phyloP scores from a whole-genome alignment of 2,888 invertebrate genomes.

The Steinernema hermaphroditum region DNA sequence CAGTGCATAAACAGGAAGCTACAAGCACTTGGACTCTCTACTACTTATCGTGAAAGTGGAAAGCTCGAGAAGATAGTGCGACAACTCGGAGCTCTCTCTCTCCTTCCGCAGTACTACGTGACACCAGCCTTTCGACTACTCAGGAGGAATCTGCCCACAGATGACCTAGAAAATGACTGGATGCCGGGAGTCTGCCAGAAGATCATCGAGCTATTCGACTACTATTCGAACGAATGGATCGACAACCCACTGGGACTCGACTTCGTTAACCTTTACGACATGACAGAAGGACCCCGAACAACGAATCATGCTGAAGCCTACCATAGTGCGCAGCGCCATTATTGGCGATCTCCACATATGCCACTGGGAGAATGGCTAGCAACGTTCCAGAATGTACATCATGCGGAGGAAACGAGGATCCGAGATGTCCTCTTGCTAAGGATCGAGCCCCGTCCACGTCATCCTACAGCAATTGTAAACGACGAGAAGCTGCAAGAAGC shows the following conservation, averaged over 20 bases:
- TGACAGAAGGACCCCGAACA: not conserved
- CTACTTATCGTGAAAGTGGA: not conserved
- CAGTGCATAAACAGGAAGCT: not conserved
- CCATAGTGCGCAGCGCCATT: not conserved
- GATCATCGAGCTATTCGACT: not conserved
- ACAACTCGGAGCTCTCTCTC: not conserved
- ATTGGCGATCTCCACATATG: not conserved
- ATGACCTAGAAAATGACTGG: not conserved
- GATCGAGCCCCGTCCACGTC: too few species aligned
- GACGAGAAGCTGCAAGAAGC: too few species aligned
- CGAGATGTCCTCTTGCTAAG: not conserved
- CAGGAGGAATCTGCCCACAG: not conserved
- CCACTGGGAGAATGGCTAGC: not conserved
- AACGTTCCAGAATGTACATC: not conserved
- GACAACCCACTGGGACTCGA: not conserved
- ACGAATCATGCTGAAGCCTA: not conserved
- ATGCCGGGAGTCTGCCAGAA: not conserved
- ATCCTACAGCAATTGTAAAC: too few species aligned
- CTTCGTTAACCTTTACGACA: not conserved
- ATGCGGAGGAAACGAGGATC: not conserved
- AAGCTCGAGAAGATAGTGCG: not conserved
- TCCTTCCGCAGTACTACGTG: not conserved
- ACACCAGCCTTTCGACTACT: not conserved
- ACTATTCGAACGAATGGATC: not conserved
- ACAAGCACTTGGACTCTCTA: not conserved